phyloP scores from a whole-genome alignment of 2,888 invertebrate genomes.

The Synergus itoensis region DNA sequence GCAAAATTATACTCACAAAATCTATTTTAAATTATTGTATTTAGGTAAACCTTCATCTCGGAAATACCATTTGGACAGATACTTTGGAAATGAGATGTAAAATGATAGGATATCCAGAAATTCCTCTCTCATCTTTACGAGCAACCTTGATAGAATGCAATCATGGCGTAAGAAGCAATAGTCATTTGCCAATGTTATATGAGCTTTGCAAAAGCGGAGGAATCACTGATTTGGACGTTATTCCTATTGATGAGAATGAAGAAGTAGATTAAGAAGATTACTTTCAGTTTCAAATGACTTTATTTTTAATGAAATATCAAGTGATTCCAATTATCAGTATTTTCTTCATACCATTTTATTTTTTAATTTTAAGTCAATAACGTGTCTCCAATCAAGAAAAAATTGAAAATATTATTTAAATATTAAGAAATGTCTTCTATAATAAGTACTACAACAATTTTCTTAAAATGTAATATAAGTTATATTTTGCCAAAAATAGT shows the following conservation, averaged over 20 bases:
- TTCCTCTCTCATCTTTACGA: conserved; percentile 81
- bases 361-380: not conserved
- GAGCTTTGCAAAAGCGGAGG: conserved; percentile 77
- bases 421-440: no score
- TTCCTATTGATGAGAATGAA: not conserved
- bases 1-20: not conserved
- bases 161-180: conserved; percentile 77
- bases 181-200: conserved; percentile 79
- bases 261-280: conserved; percentile 26
- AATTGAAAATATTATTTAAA: no score
- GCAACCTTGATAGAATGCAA: conserved; percentile 78
- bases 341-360: not conserved
- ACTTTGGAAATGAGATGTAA: conserved; percentile 82
- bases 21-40: conserved; percentile 26
- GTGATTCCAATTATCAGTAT: not conserved
- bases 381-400: no score
- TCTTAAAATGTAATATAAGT: no score
- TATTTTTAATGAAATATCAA: not conserved
- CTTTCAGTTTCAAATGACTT: not conserved
- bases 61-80: conserved; percentile 83
- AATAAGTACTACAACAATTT: no score
- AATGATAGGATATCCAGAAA: conserved; percentile 78
- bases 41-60: conserved; percentile 80
- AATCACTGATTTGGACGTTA: conserved; percentile 55
- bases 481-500: no score